Percentiles rank a stretch among this genome's conserved stretches.
These are phyloP conservation scores for Drosophila arawakana DNA, from an alignment of 1,140 invertebrate genomes.

Conservation along the genomic window DNA sequence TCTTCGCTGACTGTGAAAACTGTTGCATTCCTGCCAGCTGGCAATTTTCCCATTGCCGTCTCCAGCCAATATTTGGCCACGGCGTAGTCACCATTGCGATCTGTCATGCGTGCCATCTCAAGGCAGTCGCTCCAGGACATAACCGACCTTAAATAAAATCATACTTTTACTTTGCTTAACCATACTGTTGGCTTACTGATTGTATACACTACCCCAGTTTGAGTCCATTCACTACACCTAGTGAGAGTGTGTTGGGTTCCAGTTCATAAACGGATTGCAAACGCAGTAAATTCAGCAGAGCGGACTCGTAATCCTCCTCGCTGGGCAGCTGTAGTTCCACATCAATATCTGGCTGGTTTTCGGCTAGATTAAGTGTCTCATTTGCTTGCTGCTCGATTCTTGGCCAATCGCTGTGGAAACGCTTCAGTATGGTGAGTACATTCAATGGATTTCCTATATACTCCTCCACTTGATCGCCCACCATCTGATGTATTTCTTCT, in stretches of 20 bases:
- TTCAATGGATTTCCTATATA: constrained; percentile 98
- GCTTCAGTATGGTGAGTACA: constrained; percentile 97
- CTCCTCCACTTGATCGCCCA: constrained; percentile 90
- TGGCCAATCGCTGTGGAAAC: constrained; percentile 95
- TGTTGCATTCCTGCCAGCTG: constrained; percentile 42
- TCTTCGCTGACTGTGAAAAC: constrained; percentile 29
- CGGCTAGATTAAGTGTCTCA: constrained; percentile 21
- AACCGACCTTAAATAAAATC: constrained; percentile 51
- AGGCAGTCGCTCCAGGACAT: constrained; percentile 83
- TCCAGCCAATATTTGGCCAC: constrained; percentile 77
- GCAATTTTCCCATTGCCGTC: constrained; percentile 64
- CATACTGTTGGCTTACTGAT: not conserved
- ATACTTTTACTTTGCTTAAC: not conserved
- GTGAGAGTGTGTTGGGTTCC: constrained; percentile 56
- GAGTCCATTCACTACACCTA: constrained; percentile 70
- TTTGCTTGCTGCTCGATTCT: constrained; percentile 53
- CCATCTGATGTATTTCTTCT: constrained; percentile 89
- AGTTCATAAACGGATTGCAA: constrained; percentile 72
- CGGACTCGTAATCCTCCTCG: constrained; percentile 72
- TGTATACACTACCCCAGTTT: constrained; percentile 68
- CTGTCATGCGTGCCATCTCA: constrained; percentile 68
- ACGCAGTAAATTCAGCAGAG: constrained; percentile 61
- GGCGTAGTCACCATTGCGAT: constrained; percentile 53
- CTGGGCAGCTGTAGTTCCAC: constrained; percentile 46
- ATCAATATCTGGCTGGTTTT: not conserved